Base-by-base conservation (phyloP, 2,797 vertebrate genomes). In the Parauchenoglanis punctatus region DNA sequence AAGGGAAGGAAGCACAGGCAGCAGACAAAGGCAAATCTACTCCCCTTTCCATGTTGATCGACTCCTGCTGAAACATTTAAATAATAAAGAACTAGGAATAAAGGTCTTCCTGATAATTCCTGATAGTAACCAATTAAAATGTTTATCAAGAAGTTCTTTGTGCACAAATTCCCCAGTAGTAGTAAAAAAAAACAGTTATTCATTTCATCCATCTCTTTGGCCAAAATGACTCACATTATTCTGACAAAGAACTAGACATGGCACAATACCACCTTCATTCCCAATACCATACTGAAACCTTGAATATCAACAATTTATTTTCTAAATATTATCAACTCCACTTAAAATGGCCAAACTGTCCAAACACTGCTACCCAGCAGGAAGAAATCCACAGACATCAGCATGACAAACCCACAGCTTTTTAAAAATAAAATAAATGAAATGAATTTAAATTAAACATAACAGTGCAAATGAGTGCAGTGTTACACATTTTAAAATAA, bases 21-120 rank as follows among this genome's bases (percentile, higher is more conserved):
- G 77, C 78, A 70, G 82, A 87, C 86, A 87, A 84, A 87, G 63
- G 75, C 25, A 75, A 65, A 84, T 83, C 85, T 46, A 61, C 52
- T 67, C 54, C 65, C 75, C 10, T 70, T 75, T 88, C 84, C 31
- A 85, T 65, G 87, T 52, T 73, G 72, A 87, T 68, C n/a, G 46
- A 73, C 58, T 67, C 65, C 80, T 67, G 81, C 83, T 85, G 63
- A 89, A 78, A 54, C 81, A 87, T 83, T 85, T 82, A 58, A 86
- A 87, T 88, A 67, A 76, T 77, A 87, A 85, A 85, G 20, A 65
- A 73, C 28, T 73, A 54, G 59, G 17, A 70, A 49, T 15, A 75
- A 81, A 80, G 46, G 7, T 20, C 59, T 77, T 77, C 46, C 49
- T 58, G 61, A 80, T 76, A 73, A 76, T 61, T 70, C 46, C 56